Evolutionary conservation across 2,113 vertebrate species (phyloP), one percentile per base, ranked within the genome.

Genomic region (Triplophysa siluroides): DNA sequence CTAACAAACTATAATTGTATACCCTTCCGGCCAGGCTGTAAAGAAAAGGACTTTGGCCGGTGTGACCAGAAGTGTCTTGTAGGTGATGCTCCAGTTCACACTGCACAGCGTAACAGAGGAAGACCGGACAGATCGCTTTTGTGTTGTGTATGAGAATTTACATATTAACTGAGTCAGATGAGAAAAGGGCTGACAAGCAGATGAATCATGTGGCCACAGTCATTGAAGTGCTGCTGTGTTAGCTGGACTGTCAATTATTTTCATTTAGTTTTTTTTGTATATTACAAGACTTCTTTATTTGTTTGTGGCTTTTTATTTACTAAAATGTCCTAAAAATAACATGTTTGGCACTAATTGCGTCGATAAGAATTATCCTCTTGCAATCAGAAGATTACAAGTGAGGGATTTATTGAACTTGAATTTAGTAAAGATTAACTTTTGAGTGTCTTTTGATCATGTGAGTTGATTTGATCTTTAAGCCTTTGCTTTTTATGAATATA

Each of bases 91-190:
- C 33, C 52, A 56, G 24, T 79, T 63, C 29, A 80, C 70, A 74
- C 50, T 65, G 24, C 62, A 29, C 19, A 54, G 26, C 2, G 45
- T 9, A 21, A 65, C 29, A 33, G 54, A 78, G 33, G 47, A 70
- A 29, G 18, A 14, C 41, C 12, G 63, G 13, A 72, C 67, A 54
- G 4, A 24, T 33, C 14, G 3, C 56, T 64, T 43, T 65, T 65
- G 61, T 64, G 62, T 76, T 38, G 33, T 21, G 7, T 8, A 65
- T n/a, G 29, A 23, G 12, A 5, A 29, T 19, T 64, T 89, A 90
- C 88, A 87, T 86, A 93, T 93, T 93, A 92, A 91, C 88, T 78
- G 87, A 84, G 87, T 92, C 91, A 92, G 84, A 87, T 91, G 92
- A 92, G 81, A n/a, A n/a, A 78, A 68, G 29, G 62, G 81, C 76